Percentiles rank a stretch among this genome's conserved stretches.
Conservation (phyloP, 1,140 invertebrate species). For the Leptinotarsa lineolata region DNA sequence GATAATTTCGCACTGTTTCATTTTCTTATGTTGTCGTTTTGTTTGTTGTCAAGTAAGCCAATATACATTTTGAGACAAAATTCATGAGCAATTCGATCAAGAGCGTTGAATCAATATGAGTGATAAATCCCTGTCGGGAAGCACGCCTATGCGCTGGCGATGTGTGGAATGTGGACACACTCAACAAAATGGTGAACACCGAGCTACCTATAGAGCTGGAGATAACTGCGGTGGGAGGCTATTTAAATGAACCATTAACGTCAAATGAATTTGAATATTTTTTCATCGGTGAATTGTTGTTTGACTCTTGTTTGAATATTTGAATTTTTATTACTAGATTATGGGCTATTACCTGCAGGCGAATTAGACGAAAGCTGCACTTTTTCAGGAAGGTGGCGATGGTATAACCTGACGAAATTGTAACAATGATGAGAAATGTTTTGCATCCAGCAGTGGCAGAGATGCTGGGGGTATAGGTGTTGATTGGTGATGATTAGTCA, state of each 20-base stretch:
- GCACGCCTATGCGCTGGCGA: background rate
- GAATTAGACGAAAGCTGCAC: constrained; percentile 5
- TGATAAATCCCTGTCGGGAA: background rate
- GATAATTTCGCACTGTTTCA: too few species aligned
- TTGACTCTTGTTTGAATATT: constrained; percentile 8
- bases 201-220: constrained; percentile 4
- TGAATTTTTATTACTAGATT: constrained; percentile 9
- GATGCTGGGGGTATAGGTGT: background rate
- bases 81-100: too few species aligned
- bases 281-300: constrained; percentile 8
- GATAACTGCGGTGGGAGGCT: background rate
- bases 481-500: too few species aligned
- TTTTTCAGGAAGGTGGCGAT: constrained; percentile 1
- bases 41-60: too few species aligned
- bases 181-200: constrained; percentile 5
- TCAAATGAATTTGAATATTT: constrained; percentile 9
- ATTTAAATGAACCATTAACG: constrained; percentile 6
- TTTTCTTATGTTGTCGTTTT: too few species aligned
- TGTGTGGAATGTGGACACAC: constrained; percentile 7
- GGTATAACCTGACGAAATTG: background rate
- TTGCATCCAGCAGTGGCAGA: background rate
- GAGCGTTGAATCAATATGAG: background rate
- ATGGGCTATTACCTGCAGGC: constrained; percentile 4
- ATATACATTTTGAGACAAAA: too few species aligned
- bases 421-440: background rate